Evolutionary conservation across 2,888 invertebrate genomes (phyloP), one percentile per base, ranked within the genome.

Genomic region (Papilio elwesi): DNA sequence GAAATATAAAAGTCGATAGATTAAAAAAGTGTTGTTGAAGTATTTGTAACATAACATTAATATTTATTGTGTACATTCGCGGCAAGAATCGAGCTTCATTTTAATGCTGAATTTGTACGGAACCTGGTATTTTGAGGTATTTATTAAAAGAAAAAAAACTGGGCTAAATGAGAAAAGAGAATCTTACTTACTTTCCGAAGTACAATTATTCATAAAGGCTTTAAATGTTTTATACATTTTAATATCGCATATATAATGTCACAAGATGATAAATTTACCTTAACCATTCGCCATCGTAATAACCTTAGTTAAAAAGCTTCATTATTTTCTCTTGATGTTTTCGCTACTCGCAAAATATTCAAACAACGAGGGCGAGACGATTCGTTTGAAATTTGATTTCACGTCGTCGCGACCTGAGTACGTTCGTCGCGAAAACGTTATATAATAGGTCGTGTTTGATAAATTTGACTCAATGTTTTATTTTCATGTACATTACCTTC

Each of bases 271-370:
- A 43, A 62, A 62, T 62, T 26, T 62, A 62, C 59, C 43, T 62
- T 62, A 43, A 1, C 43, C 59, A 62, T 62, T 43, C 43, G n/a
- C n/a, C 8, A 10, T 15, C 43, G 43, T 62, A 62, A 43, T 62
- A 62, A 62, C 59, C 59, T 62, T 62, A 43, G 59, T 43, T 62
- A 43, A 43, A n/a, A 9, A 62, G 59, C 59, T 62, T 38, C 59
- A 62, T 62, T 62, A 62, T 62, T 62, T 62, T 62, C 59, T 62
- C 15, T 62, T 62, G 59, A 67, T 53, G 55, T 57, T 68, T 68
- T 55, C n/a, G 55, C 13, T 11, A 53, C 6, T 55, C 12, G 67
- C 47, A 48, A 55, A 57, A 68, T 68, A 47, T 57, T 68, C 55
- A 62, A 62, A 43, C 43, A 15, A 43, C 43, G 59, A n/a, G 36